Evolutionary conservation across 2,797 vertebrate species (phyloP).

Genomic region (Epinephelus coioides): DNA sequence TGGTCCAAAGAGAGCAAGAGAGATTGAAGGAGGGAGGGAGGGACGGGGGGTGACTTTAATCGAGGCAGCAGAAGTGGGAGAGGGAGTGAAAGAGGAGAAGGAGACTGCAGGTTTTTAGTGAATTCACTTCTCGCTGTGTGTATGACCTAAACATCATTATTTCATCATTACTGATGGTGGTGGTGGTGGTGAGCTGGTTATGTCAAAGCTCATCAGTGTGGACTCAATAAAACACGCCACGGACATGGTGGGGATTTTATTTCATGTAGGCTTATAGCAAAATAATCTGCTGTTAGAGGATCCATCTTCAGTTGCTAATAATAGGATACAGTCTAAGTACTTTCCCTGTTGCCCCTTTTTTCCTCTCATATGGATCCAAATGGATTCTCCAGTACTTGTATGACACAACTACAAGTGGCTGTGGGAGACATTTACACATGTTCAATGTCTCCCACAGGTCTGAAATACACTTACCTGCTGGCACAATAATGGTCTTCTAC

Average conservation of each 20-base stretch:
- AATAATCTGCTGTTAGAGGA: slow-evolving; percentile 53
- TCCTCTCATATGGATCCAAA: slow-evolving; percentile 9
- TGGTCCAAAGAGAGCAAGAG: slow-evolving; percentile 70
- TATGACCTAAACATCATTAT: slow-evolving; percentile 41
- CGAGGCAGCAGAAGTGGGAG: slow-evolving; percentile 45
- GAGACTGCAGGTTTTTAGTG: slow-evolving; percentile 13
- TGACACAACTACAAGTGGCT: neutral
- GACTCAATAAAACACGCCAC: slow-evolving; percentile 50
- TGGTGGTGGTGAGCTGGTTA: slow-evolving; percentile 21
- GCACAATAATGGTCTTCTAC: too few relatives aligned
- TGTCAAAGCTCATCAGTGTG: slow-evolving; percentile 37
- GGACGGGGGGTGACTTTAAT: slow-evolving; percentile 38
- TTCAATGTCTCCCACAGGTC: too few relatives aligned
- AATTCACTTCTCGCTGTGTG: slow-evolving; percentile 15
- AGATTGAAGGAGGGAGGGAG: slow-evolving; percentile 45
- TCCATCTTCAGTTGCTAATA: slow-evolving; percentile 50
- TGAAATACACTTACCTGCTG: too few relatives aligned
- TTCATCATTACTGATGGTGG: slow-evolving; percentile 22
- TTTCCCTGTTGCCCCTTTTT: neutral
- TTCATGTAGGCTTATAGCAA: slow-evolving; percentile 40
- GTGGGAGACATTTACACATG: neutral
- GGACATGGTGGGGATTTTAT: slow-evolving; percentile 41
- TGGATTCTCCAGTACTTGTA: neutral
- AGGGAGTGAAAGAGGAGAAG: slow-evolving; percentile 26
- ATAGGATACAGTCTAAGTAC: slow-evolving; percentile 24